Base-by-base conservation (phyloP, 2,888 invertebrate genomes). In the Cyclophora albipunctata region DNA sequence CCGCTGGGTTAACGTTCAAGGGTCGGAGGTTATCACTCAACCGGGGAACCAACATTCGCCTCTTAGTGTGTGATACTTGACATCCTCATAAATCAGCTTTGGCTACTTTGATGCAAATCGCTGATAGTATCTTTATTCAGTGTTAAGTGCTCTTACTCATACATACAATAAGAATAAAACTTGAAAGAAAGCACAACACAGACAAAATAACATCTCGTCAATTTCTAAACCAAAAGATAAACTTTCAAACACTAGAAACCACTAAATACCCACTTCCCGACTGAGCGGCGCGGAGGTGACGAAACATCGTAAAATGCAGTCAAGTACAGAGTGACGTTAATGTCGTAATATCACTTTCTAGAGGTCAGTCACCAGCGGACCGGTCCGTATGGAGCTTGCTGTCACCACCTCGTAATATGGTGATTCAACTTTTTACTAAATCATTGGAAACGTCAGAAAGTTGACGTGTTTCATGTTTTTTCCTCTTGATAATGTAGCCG, bases 271-370 rank as follows among this genome's bases (percentile, higher is more conserved):
- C 4, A 37, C 37, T 37, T 37, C 37, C 37, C 37, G 37, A 37
- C 4, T 37, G 37, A 5, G 37, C 37, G 37, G 37, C 37, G 37
- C 20, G 20, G 20, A 37, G 5, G 4, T 37, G 37, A 37, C 37
- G 37, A 37, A 37, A 37, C 37, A 37, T 37, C 37, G 37, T 37
- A 37, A 37, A 37, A 37, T 37, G 37, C 37, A 37, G 37, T 37
- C 37, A 5, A 5, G 37, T 37, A 37, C 37, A 37, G 37, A 4
- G 37, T 37, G 37, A 37, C 37, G 37, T 37, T 37, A 37, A 37
- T 50, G 37, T 52, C 53, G 55, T 60, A 60, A 55, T 54, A 50
- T 48, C 45, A 52, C 58, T 60, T 60, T 58, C 60, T 57, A 55
- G 49, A 33, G 60, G 54, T 57, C 60, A 60, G 50, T 49, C 53